Evolutionary conservation across 2,888 invertebrate genomes (phyloP).

Genomic region (Unio pictorum): DNA sequence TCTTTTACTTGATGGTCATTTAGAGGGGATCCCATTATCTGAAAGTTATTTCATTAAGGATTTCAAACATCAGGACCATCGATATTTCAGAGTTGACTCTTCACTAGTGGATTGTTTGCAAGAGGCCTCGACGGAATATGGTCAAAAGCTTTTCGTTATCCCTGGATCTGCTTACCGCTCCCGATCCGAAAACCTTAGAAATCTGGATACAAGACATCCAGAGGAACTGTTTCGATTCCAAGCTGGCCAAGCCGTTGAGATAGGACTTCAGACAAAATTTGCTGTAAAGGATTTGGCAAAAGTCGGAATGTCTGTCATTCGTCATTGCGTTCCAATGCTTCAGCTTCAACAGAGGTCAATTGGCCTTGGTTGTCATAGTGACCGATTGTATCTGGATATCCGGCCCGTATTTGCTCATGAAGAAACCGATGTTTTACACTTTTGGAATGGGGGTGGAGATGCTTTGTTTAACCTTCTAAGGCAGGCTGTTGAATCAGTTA

Average conservation of each 20-base stretch:
- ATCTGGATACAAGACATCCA: conserved; percentile 10
- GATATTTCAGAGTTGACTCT: conserved; percentile 9
- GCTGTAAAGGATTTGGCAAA: conserved; percentile 1
- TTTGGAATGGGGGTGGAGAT: conserved; percentile 14
- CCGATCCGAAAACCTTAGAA: conserved; percentile 8
- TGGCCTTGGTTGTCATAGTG: conserved; percentile 19
- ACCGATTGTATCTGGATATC: conserved; percentile 21
- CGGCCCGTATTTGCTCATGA: conserved; percentile 14
- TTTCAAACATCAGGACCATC: conserved; percentile 1
- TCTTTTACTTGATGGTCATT: conserved; percentile 5
- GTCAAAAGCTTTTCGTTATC: conserved; percentile 5
- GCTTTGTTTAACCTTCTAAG: conserved; percentile 5
- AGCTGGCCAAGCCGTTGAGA: conserved; percentile 10
- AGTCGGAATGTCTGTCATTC: conserved; percentile 7
- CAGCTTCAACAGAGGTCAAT: conserved; percentile 14
- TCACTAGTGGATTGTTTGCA: conserved; percentile 11
- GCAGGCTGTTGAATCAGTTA: conserved; percentile 8
- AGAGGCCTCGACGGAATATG: conserved; percentile 8
- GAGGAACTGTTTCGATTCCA: conserved; percentile 9
- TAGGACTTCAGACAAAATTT: background rate
- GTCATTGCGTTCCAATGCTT: conserved; percentile 13
- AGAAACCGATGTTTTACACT: conserved; percentile 11
- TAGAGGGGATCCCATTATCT: conserved; percentile 4
- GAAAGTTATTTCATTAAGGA: conserved; percentile 9
- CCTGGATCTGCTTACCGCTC: conserved; percentile 6